Base-by-base conservation (phyloP, 2,797 vertebrate genomes). In the Buphagus erythrorhynchus region DNA sequence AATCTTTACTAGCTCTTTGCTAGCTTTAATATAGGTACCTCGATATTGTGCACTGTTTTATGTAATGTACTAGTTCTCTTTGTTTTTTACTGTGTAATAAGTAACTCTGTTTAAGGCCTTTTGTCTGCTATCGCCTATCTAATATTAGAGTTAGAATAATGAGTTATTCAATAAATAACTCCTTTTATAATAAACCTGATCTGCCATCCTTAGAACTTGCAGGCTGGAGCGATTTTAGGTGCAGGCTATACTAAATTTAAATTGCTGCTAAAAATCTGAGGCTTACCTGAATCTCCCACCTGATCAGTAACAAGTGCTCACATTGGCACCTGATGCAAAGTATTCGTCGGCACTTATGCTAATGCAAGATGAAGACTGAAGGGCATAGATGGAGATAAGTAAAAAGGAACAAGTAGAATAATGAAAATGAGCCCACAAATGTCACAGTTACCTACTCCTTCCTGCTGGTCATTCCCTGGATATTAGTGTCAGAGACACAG, bases 21-120 rank as follows among this genome's bases (percentile, higher is more conserved):
- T 36, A 24, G 6, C 18, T 59, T 85, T 45, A 36, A 52, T 38
- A 19, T 11, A 38, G 33, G 5, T 16, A 58, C 7, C 36, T 51
- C 0, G 0, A 51, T 66, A 58, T 2, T 5, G 15, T 13, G 22
- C n/a, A 67, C 18, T 36, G 5, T 58, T 67, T 67, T 43, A 28
- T 43, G n/a, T 13, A 38, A 67, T n/a, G 15, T 24, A 59, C 24
- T n/a, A 19, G 8, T 20, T 85, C 12, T 45, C n/a, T 43, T 51
- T 52, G 45, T 33, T 75, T 43, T 11, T 38, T 24, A 26, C 16
- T 51, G 22, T 19, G 19, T 28, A n/a, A 26, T 28, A 75, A 75
- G 12, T 36, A 38, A 24, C 4, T 40, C 6, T 36, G 6, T 43
- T 67, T 28, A 67, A 43, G 18, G 22, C 10, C 26, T 43, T 58